A percentile compares a stretch with the other conserved stretches of the same genome.
phyloP scores from a whole-genome alignment of 92 coral and sea anemone species.

The Zoanthus solanderi region DNA sequence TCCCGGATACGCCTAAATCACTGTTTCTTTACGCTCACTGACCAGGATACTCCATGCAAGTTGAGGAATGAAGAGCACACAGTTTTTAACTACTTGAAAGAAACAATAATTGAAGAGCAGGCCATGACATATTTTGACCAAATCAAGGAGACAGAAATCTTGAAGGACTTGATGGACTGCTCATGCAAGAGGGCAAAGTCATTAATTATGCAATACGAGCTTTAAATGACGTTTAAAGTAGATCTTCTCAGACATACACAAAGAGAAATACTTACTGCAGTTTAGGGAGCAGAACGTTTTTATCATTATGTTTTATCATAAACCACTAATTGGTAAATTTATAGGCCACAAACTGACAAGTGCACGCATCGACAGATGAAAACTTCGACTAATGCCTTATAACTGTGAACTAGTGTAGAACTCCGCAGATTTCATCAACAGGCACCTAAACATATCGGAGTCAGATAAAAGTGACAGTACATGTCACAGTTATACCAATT shows the following conservation, averaged over 20 bases:
- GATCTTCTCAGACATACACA: slow-evolving; percentile 67
- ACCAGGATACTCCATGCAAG: no score
- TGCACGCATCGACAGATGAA: slow-evolving; percentile 72
- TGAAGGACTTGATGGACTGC: slow-evolving; percentile 57
- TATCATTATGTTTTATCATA: slow-evolving; percentile 71
- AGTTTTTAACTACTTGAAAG: no score
- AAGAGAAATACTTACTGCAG: slow-evolving; percentile 72
- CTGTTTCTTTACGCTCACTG: no score
- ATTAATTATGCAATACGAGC: slow-evolving; percentile 71
- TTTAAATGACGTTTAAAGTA: slow-evolving; percentile 60
- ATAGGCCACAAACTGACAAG: slow-evolving; percentile 62
- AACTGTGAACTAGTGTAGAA: slow-evolving; percentile 64
- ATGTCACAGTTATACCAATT: slow-evolving; percentile 62
- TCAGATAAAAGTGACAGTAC: slow-evolving; percentile 22
- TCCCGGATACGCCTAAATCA: no score
- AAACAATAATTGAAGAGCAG: slow-evolving; percentile 36
- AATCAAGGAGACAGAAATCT: slow-evolving; percentile 61
- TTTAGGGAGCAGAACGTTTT: slow-evolving; percentile 72
- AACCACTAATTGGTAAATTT: slow-evolving; percentile 70
- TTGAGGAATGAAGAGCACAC: no score
- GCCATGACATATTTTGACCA: slow-evolving; percentile 70
- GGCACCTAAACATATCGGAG: slow-evolving; percentile 56
- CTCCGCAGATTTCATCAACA: slow-evolving; percentile 70
- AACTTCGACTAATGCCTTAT: slow-evolving; percentile 75
- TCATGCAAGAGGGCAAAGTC: slow-evolving; percentile 61